These are phyloP conservation scores for Clarias pachynema DNA, from an alignment of 2,797 vertebrate species.

Conservation along the genomic window DNA sequence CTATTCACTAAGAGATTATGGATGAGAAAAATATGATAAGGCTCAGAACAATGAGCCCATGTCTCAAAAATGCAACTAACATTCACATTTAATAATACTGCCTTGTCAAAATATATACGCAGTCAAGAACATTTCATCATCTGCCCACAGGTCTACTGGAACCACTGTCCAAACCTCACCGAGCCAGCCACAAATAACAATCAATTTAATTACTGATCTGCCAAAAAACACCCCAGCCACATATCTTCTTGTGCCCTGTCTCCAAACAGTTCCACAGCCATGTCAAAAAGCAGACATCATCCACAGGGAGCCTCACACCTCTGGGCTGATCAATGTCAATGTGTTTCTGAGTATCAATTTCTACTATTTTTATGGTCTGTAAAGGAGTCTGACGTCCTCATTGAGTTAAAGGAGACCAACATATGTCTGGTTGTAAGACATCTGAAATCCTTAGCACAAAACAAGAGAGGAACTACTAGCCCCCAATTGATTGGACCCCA, in stretches of 20 bases:
- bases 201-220: not conserved
- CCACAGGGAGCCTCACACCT: not conserved
- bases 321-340: not conserved
- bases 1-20: not conserved
- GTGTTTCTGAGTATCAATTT: not conserved
- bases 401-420: not conserved
- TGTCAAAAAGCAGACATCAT: not conserved
- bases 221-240: not conserved
- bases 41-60: not conserved
- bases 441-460: not conserved
- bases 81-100: not conserved
- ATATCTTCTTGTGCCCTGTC: not conserved
- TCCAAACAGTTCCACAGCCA: not conserved
- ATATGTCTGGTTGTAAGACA: constrained; percentile 10
- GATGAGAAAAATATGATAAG: not conserved
- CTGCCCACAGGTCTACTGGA: not conserved
- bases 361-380: not conserved
- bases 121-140: not conserved
- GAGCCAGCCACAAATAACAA: not conserved
- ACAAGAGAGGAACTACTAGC: too few species aligned
- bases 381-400: not conserved
- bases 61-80: not conserved
- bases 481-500: too few species aligned
- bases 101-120: not conserved
- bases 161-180: not conserved